Conservation (phyloP, 2,113 vertebrate species). For the Ascaphus truei region DNA sequence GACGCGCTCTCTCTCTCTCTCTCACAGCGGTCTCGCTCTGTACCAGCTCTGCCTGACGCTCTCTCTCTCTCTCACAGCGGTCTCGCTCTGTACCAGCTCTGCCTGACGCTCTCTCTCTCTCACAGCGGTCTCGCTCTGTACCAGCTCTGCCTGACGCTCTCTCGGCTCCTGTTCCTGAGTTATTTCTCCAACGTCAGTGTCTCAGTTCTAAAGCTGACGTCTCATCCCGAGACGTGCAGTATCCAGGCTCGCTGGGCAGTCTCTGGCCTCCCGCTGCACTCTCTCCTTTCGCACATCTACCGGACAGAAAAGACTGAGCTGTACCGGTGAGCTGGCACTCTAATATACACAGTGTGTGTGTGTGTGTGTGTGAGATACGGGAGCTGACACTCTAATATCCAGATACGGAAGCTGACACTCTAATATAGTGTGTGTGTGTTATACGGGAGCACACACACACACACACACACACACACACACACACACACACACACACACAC, state of each 20-base stretch:
- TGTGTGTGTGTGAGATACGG: background rate
- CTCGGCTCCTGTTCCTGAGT: conserved; percentile 55
- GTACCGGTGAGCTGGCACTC: conserved; percentile 56
- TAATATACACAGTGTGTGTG: background rate
- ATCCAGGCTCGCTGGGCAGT: conserved; percentile 74
- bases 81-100: background rate
- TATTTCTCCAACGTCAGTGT: conserved; percentile 59
- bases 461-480: no score
- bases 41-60: background rate
- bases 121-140: conserved; percentile 60
- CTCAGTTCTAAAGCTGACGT: conserved; percentile 75
- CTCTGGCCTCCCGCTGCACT: conserved; percentile 59
- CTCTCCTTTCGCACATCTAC: conserved; percentile 62
- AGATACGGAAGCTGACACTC: no score
- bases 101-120: background rate
- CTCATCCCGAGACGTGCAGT: conserved; percentile 65
- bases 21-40: background rate
- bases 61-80: background rate
- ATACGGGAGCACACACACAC: no score
- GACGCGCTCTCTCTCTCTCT: background rate
- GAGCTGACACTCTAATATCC: background rate
- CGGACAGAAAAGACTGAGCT: conserved; percentile 64
- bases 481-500: no score
- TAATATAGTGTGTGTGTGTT: no score
- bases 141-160: conserved; percentile 55